Evolutionary conservation across 1,140 invertebrate genomes (phyloP).

Genomic region (Caenorhabditis remanei): DNA sequence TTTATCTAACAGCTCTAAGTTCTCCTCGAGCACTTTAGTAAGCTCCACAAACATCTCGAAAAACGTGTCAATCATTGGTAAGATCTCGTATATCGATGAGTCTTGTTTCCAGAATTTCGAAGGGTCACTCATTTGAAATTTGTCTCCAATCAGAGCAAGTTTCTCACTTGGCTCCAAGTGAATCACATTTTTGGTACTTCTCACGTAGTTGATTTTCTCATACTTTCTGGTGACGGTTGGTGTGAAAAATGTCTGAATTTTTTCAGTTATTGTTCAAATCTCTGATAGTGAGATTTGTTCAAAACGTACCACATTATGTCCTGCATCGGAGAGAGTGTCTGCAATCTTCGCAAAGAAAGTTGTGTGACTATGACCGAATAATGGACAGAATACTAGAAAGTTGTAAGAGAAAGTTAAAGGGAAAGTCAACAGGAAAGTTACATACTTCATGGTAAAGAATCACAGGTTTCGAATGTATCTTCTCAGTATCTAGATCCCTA

Average conservation of each 20-base stretch:
- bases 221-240: constrained; percentile 19
- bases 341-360: constrained; percentile 27
- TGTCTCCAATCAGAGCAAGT: neutral
- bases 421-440: no score
- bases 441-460: no score
- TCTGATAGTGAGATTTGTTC: no score
- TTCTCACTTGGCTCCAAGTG: constrained; percentile 38
- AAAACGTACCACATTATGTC: constrained; percentile 6
- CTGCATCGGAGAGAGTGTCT: constrained; percentile 12
- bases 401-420: no score
- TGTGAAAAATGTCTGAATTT: constrained; percentile 18
- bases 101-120: neutral
- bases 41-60: neutral
- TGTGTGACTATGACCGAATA: neutral
- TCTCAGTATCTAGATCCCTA: no score
- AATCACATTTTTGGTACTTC: neutral
- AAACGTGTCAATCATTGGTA: constrained; percentile 2
- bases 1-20: neutral
- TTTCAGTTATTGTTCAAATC: neutral
- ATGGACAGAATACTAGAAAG: no score
- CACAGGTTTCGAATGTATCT: no score
- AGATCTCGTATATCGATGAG: neutral
- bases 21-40: neutral
- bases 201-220: neutral
- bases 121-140: neutral